phyloP scores from a whole-genome alignment of 1,140 invertebrate genomes.

The Homalodisca vitripennis region DNA sequence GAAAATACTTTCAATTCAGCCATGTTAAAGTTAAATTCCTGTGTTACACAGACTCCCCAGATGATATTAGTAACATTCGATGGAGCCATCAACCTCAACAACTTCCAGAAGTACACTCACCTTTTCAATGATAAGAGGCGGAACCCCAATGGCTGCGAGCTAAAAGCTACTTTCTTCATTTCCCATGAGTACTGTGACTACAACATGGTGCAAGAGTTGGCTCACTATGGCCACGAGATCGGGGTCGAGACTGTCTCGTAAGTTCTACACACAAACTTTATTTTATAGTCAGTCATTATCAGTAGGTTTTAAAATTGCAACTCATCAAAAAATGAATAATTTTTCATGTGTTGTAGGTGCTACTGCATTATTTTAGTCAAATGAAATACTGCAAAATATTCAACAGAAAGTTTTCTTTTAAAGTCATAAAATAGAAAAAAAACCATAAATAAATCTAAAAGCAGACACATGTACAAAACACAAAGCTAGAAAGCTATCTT shows the following conservation, averaged over 20 bases:
- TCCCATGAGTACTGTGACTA: conserved; percentile 96
- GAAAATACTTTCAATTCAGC: no score
- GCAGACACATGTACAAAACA: no score
- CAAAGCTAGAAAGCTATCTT: no score
- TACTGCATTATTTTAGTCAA: no score
- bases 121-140: conserved; percentile 75
- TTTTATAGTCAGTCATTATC: not conserved
- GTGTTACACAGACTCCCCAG: conserved; percentile 73
- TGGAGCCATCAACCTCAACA: conserved; percentile 89
- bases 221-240: conserved; percentile 88
- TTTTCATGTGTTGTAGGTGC: no score
- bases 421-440: no score
- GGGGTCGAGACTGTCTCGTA: conserved; percentile 85
- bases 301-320: no score
- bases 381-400: no score
- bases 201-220: conserved; percentile 85
- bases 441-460: no score
- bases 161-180: conserved; percentile 91
- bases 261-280: conserved; percentile 44
- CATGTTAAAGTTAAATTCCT: no score
- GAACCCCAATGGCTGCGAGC: conserved; percentile 88
- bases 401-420: no score
- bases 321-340: no score
- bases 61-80: conserved; percentile 93
- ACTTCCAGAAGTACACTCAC: conserved; percentile 84